Percentiles rank a stretch among this genome's conserved stretches.
phyloP scores from a whole-genome alignment of 2,113 vertebrate genomes.

The Podocnemis expansa region DNA sequence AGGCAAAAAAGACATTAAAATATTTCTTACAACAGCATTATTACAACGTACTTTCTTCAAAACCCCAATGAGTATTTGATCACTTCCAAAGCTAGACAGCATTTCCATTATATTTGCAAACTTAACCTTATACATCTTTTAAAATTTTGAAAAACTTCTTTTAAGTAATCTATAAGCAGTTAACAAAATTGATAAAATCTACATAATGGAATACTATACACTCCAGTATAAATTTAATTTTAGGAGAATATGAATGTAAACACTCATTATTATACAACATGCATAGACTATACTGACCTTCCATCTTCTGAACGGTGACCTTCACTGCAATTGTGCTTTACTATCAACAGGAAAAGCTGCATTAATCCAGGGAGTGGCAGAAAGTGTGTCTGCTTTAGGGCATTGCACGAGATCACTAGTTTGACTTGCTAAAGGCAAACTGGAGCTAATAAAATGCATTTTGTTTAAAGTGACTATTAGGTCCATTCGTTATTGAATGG shows the following conservation, averaged over 20 bases:
- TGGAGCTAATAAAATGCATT: constrained; percentile 32
- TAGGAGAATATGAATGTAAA: constrained; percentile 82
- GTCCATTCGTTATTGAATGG: background rate
- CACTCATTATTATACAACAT: constrained; percentile 83
- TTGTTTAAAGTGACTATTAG: background rate
- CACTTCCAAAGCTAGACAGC: constrained; percentile 84
- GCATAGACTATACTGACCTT: constrained; percentile 82
- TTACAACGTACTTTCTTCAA: constrained; percentile 80
- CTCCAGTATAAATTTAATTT: constrained; percentile 74
- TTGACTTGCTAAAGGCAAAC: constrained; percentile 49
- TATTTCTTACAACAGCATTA: constrained; percentile 81
- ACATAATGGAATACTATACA: constrained; percentile 79
- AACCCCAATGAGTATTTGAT: constrained; percentile 75
- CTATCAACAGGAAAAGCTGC: constrained; percentile 65
- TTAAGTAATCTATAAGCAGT: constrained; percentile 84
- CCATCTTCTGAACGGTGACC: constrained; percentile 68
- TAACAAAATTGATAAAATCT: constrained; percentile 81
- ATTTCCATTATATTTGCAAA: constrained; percentile 84
- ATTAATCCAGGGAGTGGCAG: constrained; percentile 64
- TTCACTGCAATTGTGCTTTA: constrained; percentile 79
- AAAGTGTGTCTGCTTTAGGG: constrained; percentile 50
- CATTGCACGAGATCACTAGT: constrained; percentile 62
- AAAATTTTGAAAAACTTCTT: constrained; percentile 80
- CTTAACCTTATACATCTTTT: constrained; percentile 86
- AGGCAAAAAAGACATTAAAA: constrained; percentile 78